These are phyloP conservation scores for Paracanthobrama guichenoti DNA, from an alignment of 2,113 vertebrate species.

Conservation along the genomic window DNA sequence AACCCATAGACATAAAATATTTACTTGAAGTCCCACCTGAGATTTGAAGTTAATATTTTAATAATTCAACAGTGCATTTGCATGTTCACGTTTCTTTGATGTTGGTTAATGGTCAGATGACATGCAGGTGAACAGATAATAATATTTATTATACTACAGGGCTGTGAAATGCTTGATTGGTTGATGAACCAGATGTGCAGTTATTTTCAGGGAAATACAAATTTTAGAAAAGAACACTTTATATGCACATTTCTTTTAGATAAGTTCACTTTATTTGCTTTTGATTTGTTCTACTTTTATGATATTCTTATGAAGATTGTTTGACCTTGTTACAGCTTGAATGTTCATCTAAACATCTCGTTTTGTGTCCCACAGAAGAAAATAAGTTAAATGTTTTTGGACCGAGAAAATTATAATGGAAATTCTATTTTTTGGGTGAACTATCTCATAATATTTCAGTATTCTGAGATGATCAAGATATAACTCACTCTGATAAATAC, in stretches of 20 bases:
- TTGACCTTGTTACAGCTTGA: not conserved
- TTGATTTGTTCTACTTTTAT: not conserved
- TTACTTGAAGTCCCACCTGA: not conserved
- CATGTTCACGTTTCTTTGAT: not conserved
- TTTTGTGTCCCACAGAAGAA: not conserved
- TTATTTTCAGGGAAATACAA: not conserved
- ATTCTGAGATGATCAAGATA: not conserved
- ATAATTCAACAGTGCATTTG: not conserved
- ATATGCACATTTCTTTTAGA: not conserved
- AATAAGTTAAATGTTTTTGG: not conserved
- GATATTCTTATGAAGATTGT: not conserved
- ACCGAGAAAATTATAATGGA: not conserved
- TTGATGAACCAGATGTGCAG: too few relatives aligned
- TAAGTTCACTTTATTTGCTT: not conserved
- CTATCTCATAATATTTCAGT: not conserved
- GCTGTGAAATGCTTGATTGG: too few relatives aligned
- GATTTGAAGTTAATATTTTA: not conserved
- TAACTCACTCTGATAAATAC: not conserved
- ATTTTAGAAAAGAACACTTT: not conserved
- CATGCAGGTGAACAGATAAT: not conserved
- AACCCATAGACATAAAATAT: too few relatives aligned
- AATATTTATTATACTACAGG: not conserved
- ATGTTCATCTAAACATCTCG: not conserved
- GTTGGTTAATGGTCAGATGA: not conserved
- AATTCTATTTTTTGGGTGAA: not conserved